phyloP scores from a whole-genome alignment of 2,113 vertebrate genomes.

The Brachypteracias leptosomus region DNA sequence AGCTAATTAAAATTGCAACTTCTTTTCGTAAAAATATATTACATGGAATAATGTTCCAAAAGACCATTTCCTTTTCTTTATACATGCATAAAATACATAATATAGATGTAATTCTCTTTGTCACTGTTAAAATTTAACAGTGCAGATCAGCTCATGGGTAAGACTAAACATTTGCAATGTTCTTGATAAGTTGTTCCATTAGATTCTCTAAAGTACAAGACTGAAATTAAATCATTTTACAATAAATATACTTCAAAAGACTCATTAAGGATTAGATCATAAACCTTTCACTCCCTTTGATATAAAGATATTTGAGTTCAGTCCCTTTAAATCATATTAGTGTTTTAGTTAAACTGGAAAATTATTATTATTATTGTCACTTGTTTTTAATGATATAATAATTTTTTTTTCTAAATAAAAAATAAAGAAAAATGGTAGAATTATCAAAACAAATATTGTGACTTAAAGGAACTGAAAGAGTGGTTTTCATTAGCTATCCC shows the following conservation, averaged over 20 bases:
- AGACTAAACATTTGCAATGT: not conserved
- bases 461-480: not conserved
- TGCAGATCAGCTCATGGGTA: not conserved
- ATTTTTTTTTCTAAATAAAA: not conserved
- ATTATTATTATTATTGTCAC: not conserved
- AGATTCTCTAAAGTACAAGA: not conserved
- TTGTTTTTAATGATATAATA: not conserved
- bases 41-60: not conserved
- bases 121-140: not conserved
- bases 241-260: slow-evolving; percentile 2
- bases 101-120: not conserved
- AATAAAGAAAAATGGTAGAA: not conserved
- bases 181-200: not conserved
- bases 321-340: not conserved
- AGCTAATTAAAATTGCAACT: not conserved
- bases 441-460: not conserved
- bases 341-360: not conserved
- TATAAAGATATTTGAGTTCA: not conserved
- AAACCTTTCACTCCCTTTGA: not conserved
- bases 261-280: not conserved
- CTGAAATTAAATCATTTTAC: not conserved
- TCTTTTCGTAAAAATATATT: slow-evolving; percentile 7
- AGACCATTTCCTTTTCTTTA: not conserved
- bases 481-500: not conserved
- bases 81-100: not conserved